phyloP scores from a whole-genome alignment of 2,797 vertebrate species.

The Catamblyrhynchus diadema region DNA sequence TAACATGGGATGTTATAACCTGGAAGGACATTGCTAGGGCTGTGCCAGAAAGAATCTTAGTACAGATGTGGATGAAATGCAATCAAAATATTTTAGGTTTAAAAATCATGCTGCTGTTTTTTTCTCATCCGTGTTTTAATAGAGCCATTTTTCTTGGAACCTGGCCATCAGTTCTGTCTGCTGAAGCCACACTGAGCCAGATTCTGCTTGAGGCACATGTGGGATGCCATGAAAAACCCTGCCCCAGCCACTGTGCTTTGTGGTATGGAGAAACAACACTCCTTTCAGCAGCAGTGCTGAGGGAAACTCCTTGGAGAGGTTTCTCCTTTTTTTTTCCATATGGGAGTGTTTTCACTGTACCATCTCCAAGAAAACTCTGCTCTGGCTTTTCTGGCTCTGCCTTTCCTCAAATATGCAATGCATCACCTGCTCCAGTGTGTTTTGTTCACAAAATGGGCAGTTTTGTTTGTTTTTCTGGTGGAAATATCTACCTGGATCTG shows the following conservation, averaged over 20 bases:
- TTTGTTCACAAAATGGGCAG: background rate
- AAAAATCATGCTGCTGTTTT: background rate
- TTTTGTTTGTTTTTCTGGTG: background rate
- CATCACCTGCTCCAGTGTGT: background rate
- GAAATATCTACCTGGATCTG: background rate
- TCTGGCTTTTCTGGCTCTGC: background rate
- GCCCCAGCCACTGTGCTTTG: background rate
- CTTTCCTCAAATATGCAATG: background rate
- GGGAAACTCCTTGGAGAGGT: background rate
- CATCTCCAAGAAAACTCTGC: background rate
- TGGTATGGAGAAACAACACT: background rate
- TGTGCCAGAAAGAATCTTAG: background rate
- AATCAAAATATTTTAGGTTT: background rate
- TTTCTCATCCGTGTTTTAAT: background rate
- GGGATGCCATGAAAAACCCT: background rate
- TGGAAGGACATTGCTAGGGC: background rate
- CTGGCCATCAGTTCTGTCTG: background rate
- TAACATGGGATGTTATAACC: background rate
- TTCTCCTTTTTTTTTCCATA: background rate
- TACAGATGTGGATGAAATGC: background rate
- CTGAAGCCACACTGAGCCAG: background rate
- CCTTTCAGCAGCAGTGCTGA: background rate
- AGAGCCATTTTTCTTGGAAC: background rate
- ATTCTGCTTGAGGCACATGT: background rate
- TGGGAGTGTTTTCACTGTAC: background rate